Conservation (phyloP, 2,113 vertebrate genomes). For the Sialia sialis region DNA sequence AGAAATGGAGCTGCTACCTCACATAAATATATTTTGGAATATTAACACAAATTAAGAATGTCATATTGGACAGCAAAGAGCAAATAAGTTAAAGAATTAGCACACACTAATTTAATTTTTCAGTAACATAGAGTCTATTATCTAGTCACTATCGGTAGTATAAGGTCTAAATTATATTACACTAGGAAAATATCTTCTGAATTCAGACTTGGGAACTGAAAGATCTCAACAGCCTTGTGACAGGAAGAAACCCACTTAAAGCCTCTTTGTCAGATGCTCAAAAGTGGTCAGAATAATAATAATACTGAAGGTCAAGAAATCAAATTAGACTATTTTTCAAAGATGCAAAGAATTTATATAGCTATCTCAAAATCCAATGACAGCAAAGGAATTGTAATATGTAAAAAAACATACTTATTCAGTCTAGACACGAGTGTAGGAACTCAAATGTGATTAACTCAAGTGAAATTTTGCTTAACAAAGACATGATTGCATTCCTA, state of each 20-base stretch:
- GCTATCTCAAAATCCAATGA: not conserved
- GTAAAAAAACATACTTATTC: not conserved
- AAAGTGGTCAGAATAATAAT: not conserved
- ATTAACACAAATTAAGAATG: not conserved
- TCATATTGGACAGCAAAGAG: not conserved
- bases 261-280: not conserved
- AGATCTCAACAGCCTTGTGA: not conserved
- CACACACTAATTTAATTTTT: rapidly evolving
- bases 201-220: not conserved
- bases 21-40: not conserved
- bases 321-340: not conserved
- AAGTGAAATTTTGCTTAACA: not conserved
- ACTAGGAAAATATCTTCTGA: not conserved
- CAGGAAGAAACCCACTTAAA: not conserved
- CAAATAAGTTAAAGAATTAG: not conserved
- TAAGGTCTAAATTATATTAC: not conserved
- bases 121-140: not conserved
- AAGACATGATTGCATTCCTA: not conserved
- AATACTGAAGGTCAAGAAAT: not conserved
- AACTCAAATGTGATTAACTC: not conserved
- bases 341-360: not conserved
- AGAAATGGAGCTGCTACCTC: not conserved
- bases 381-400: not conserved
- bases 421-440: not conserved
- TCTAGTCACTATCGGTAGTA: not conserved